These are phyloP conservation scores for Neodontobutis hainanensis DNA, from an alignment of 2,113 vertebrate genomes.

Conservation along the genomic window DNA sequence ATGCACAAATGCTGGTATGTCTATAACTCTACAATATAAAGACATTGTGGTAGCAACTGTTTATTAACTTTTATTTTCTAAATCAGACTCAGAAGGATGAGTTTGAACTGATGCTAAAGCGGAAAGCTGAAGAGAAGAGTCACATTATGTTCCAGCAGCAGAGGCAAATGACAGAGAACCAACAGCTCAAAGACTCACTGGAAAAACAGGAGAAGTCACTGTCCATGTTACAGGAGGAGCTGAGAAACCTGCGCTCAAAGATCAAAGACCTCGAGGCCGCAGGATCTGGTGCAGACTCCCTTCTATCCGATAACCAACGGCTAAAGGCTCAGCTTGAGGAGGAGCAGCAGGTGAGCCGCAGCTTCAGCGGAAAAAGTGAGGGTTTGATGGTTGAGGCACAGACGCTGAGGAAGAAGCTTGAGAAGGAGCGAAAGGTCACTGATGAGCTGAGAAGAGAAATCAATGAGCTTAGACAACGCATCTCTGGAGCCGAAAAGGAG, in stretches of 20 bases:
- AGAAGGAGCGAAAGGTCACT: conserved; percentile 81
- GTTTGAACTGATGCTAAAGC: conserved; percentile 77
- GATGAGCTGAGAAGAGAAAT: conserved; percentile 82
- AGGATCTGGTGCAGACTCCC: conserved; percentile 76
- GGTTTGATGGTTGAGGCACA: conserved; percentile 83
- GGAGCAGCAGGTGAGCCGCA: conserved; percentile 80
- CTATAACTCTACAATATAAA: not conserved
- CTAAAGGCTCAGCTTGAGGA: conserved; percentile 86
- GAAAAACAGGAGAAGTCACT: conserved; percentile 85
- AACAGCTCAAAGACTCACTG: conserved; percentile 82
- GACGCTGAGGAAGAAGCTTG: conserved; percentile 83
- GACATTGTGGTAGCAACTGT: not conserved
- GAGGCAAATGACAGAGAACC: conserved; percentile 83
- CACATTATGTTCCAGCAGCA: conserved; percentile 79
- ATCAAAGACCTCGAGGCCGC: conserved; percentile 83
- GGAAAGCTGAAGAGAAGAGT: conserved; percentile 76
- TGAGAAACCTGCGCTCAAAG: conserved; percentile 83
- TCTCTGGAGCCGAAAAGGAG: conserved; percentile 19
- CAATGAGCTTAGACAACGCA: conserved; percentile 74
- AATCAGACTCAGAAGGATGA: conserved; percentile 81
- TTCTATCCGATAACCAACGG: conserved; percentile 85
- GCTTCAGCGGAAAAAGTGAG: conserved; percentile 83
- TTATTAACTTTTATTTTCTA: conserved; percentile 8
- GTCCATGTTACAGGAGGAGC: conserved; percentile 84
- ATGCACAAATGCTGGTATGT: conserved; percentile 72